Conservation (phyloP, 2,113 vertebrate genomes). For the Apus apus region DNA sequence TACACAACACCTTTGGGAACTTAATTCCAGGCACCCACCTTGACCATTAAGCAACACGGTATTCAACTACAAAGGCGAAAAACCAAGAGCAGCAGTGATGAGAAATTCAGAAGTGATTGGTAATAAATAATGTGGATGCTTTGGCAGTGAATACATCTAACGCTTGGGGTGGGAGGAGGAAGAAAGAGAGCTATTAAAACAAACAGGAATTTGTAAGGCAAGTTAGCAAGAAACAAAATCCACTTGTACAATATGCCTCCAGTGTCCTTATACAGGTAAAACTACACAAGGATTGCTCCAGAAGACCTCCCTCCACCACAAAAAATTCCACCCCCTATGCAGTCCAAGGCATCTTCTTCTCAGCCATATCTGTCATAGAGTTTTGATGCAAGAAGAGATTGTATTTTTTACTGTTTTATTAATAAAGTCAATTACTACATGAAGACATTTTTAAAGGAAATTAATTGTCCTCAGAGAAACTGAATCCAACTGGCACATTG, state of each 20-base stretch:
- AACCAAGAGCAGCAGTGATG: neutral
- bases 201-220: neutral
- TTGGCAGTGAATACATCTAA: neutral
- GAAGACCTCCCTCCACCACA: neutral
- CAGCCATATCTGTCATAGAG: neutral
- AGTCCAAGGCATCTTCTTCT: neutral
- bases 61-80: neutral
- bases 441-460: neutral
- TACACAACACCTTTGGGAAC: neutral
- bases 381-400: neutral
- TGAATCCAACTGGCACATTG: neutral
- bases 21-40: neutral
- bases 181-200: neutral
- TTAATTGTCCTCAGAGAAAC: neutral
- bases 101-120: neutral
- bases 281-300: rapidly evolving
- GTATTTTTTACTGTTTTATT: neutral
- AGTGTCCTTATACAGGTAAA: rapidly evolving
- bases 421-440: neutral
- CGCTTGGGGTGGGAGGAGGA: rapidly evolving
- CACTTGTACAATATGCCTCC: neutral
- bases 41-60: neutral
- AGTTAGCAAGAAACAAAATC: neutral
- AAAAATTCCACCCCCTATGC: neutral
- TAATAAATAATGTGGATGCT: neutral